Conservation (phyloP, 1,140 invertebrate genomes). For the Aphelenchoides besseyi region DNA sequence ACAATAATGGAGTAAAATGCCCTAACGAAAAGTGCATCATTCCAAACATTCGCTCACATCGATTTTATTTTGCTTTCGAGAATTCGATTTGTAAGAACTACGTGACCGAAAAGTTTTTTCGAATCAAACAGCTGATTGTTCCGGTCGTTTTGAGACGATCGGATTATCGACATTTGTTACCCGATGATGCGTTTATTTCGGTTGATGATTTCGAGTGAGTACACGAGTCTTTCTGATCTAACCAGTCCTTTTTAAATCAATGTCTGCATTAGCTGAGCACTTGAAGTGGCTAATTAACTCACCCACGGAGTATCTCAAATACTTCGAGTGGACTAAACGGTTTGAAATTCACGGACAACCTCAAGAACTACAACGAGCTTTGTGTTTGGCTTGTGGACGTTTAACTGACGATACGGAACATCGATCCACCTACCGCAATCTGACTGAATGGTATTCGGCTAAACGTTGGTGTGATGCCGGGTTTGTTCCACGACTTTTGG, state of each 20-base stretch:
- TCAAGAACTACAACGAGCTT: neutral
- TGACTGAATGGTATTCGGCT: neutral
- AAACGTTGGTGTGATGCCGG: neutral
- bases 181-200: constrained; percentile 30
- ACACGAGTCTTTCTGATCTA: neutral
- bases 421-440: neutral
- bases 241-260: neutral
- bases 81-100: constrained; percentile 65
- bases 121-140: constrained; percentile 22
- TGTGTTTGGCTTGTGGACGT: neutral
- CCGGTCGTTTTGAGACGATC: constrained; percentile 27
- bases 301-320: neutral
- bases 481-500: neutral
- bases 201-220: constrained; percentile 28
- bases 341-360: neutral
- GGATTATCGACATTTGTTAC: constrained; percentile 16
- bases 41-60: constrained; percentile 63
- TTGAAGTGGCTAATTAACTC: neutral
- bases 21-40: neutral
- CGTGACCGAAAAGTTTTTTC: constrained; percentile 52
- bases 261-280: neutral
- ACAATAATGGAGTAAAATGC: neutral
- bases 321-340: neutral
- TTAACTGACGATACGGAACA: neutral
- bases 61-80: constrained; percentile 75